Percentiles rank a stretch among this genome's conserved stretches.
Conservation (phyloP, 2,797 vertebrate species). For the Sebastes cheni region DNA sequence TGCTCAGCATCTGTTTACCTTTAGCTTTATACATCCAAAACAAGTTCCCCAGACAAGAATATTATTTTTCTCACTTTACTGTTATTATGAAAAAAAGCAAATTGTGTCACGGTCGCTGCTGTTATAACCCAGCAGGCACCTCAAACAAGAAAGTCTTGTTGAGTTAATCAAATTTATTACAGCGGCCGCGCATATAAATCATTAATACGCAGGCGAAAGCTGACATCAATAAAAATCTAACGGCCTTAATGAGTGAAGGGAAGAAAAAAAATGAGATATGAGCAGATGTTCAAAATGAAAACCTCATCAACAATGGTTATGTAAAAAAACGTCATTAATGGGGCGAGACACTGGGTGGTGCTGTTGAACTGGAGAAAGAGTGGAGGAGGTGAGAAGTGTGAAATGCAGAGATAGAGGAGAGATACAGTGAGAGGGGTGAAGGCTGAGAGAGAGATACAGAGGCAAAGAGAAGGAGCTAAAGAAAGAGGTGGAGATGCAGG, state of each 20-base stretch:
- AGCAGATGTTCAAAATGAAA: constrained; percentile 78
- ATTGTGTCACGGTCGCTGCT: background rate
- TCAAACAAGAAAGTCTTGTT: constrained; percentile 33
- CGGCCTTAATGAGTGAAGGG: constrained; percentile 64
- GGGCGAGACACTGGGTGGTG: constrained; percentile 58
- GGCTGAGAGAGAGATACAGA: constrained; percentile 27
- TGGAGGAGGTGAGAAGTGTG: background rate
- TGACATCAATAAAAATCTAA: constrained; percentile 71
- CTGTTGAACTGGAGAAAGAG: constrained; percentile 71
- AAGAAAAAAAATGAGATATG: constrained; percentile 52
- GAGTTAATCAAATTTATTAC: constrained; percentile 70
- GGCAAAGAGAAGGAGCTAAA: constrained; percentile 6
- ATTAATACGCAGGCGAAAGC: constrained; percentile 64
- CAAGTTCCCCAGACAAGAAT: background rate
- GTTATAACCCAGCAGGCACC: constrained; percentile 22
- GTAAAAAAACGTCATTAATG: constrained; percentile 28
- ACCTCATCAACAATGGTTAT: constrained; percentile 69
- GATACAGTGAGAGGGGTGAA: constrained; percentile 8
- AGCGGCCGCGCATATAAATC: constrained; percentile 58
- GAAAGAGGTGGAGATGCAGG: background rate
- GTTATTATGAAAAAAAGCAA: constrained; percentile 17
- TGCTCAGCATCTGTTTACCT: background rate
- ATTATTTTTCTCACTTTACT: constrained; percentile 11
- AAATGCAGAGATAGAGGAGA: constrained; percentile 24
- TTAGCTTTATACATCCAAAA: background rate